A percentile compares a stretch with the other conserved stretches of the same genome.
These are phyloP conservation scores for Spilogale gracilis DNA, from an alignment of 2,113 vertebrate species.

Conservation along the genomic window DNA sequence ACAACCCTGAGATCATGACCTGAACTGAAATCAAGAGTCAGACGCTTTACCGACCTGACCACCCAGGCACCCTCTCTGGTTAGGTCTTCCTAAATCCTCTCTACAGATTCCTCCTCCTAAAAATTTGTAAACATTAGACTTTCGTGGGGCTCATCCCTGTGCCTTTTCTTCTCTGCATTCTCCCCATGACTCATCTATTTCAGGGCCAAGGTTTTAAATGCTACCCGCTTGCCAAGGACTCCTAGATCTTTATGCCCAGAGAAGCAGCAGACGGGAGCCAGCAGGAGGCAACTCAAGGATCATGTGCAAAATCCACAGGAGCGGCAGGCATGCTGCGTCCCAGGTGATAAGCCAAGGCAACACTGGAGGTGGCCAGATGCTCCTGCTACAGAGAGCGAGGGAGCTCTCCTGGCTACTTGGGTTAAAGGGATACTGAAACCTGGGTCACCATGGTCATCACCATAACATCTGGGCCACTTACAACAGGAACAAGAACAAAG, in stretches of 20 bases:
- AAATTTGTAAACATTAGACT: background rate
- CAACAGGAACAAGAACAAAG: slow-evolving; percentile 95
- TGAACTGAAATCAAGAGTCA: background rate
- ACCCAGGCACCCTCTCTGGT: background rate
- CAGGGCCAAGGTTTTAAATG: background rate
- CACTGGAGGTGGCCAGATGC: slow-evolving; percentile 94
- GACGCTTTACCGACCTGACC: background rate
- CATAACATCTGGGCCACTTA: slow-evolving; percentile 96
- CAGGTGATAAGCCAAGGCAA: slow-evolving; percentile 95
- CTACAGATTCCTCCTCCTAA: background rate
- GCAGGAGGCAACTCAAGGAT: background rate
- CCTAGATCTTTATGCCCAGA: background rate
- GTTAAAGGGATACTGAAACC: slow-evolving; percentile 94
- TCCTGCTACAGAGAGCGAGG: slow-evolving; percentile 93
- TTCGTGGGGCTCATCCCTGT: background rate
- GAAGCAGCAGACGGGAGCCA: background rate
- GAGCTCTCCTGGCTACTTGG: slow-evolving; percentile 94
- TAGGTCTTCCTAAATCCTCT: background rate
- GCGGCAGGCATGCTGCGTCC: background rate
- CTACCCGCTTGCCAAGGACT: background rate
- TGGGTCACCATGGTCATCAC: slow-evolving; percentile 94
- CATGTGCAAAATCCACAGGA: background rate
- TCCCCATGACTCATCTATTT: background rate
- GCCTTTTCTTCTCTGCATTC: background rate
- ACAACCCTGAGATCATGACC: background rate